A percentile compares a stretch with the other conserved stretches of the same genome.
These are phyloP conservation scores for Balaeniceps rex DNA, from an alignment of 2,113 vertebrate species.

Conservation along the genomic window DNA sequence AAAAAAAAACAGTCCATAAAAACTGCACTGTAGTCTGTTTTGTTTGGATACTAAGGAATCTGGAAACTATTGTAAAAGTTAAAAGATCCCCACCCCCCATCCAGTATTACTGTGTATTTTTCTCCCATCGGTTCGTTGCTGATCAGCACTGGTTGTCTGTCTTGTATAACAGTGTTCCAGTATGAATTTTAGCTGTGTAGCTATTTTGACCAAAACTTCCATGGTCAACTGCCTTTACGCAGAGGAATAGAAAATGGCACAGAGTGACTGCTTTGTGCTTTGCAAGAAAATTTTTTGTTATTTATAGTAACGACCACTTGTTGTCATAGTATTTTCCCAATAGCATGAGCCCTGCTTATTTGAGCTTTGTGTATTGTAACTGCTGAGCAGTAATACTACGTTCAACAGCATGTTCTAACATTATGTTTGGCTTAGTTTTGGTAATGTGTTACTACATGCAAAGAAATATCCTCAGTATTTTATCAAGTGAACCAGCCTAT, in stretches of 20 bases:
- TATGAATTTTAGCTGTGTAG: not conserved
- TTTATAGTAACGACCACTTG: not conserved
- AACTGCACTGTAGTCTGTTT: not conserved
- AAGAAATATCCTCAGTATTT: not conserved
- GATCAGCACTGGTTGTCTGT: not conserved
- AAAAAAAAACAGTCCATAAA: not conserved
- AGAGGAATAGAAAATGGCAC: not conserved
- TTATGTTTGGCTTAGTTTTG: not conserved
- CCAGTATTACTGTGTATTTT: not conserved
- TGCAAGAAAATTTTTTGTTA: not conserved
- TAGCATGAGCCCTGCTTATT: not conserved
- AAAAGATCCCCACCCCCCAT: rapidly evolving
- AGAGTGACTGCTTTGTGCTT: not conserved
- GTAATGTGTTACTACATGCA: not conserved
- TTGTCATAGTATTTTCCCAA: not conserved
- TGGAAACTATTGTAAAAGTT: not conserved
- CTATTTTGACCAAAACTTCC: not conserved
- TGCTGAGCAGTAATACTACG: not conserved
- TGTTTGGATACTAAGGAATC: not conserved
- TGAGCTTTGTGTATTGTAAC: not conserved
- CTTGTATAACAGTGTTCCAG: not conserved
- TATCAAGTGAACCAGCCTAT: not conserved
- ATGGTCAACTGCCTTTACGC: not conserved
- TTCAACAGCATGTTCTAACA: not conserved
- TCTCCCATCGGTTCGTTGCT: not conserved